Evolutionary conservation across 2,888 invertebrate species (phyloP), one percentile per base, ranked within the genome.

Genomic region (Nebria salina): DNA sequence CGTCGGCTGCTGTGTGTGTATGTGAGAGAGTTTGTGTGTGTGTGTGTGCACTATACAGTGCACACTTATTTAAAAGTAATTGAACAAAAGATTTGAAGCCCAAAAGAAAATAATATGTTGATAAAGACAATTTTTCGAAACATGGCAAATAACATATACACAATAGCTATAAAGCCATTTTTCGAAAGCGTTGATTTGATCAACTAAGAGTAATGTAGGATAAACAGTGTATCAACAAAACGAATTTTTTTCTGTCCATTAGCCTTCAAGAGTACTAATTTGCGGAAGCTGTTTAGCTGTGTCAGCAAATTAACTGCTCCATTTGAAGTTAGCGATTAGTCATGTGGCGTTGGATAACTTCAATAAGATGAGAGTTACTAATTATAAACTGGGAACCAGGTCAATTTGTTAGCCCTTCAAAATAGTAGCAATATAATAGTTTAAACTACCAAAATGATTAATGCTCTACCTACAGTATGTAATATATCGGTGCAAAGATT

Each of bases 291-390:
- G 65, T 75, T 70, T 77, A 72, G 72, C 34, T 74, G 66, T 79
- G 79, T 79, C 75, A 79, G 73, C 43, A 25, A 68, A 79, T 79
- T 79, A 79, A 75, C 68, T 73, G 79, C 64, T 79, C 73, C 79
- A 54, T 65, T 79, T 79, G 74, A 34, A 26, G 75, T 79, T 79
- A 75, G 74, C 54, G 79, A 79, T 75, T 79, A 79, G 79, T 79
- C 79, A 79, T 73, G 73, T 42, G 42, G 42, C 42, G 73, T 73
- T 73, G 42, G 13, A 42, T 73, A n/a, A 41, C 73, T 73, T 73
- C 41, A 73, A 42, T 42, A 42, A n/a, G 73, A 72, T 26, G 34
- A 26, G 73, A 78, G 74, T 79, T 70, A 25, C 70, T 70, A 70
- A 25, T 70, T 26, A 11, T 70, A 70, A 70, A 54, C 54, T 54